Conservation (phyloP, 2,888 invertebrate species). For the Teinopalpus imperialis region DNA sequence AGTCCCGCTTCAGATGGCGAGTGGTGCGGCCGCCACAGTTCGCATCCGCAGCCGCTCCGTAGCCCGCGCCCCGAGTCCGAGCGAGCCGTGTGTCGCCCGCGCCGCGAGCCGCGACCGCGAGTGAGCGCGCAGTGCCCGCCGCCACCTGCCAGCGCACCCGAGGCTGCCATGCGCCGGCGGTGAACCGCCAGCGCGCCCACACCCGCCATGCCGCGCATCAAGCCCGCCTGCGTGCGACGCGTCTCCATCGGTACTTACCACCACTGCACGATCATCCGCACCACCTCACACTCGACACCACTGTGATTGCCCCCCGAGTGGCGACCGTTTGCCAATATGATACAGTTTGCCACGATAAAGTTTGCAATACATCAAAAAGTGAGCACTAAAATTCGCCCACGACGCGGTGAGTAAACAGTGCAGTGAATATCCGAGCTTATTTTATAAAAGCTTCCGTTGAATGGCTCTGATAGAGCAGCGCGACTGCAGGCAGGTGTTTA, state of each 20-base stretch:
- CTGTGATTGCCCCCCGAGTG: constrained; percentile 49
- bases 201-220: constrained; percentile 76
- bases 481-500: constrained; percentile 23
- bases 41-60: constrained; percentile 47
- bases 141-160: constrained; percentile 53
- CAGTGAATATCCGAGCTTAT: constrained; percentile 52
- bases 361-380: constrained; percentile 83
- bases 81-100: constrained; percentile 44
- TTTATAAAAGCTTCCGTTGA: constrained; percentile 18
- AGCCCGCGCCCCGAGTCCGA: constrained; percentile 39
- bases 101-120: constrained; percentile 38
- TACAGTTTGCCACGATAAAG: constrained; percentile 85
- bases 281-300: constrained; percentile 51
- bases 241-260: constrained; percentile 79
- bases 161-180: constrained; percentile 71
- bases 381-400: constrained; percentile 72
- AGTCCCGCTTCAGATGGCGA: constrained; percentile 82
- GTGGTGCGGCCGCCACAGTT: constrained; percentile 66
- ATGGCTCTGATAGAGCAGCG: constrained; percentile 13
- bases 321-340: constrained; percentile 68
- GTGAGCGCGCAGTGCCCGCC: constrained; percentile 48
- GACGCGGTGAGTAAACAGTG: constrained; percentile 79
- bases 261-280: constrained; percentile 38
- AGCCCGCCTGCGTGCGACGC: constrained; percentile 80
- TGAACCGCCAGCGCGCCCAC: constrained; percentile 55